Base-by-base conservation (phyloP, 2,888 invertebrate genomes). In the Epinotia ramella region DNA sequence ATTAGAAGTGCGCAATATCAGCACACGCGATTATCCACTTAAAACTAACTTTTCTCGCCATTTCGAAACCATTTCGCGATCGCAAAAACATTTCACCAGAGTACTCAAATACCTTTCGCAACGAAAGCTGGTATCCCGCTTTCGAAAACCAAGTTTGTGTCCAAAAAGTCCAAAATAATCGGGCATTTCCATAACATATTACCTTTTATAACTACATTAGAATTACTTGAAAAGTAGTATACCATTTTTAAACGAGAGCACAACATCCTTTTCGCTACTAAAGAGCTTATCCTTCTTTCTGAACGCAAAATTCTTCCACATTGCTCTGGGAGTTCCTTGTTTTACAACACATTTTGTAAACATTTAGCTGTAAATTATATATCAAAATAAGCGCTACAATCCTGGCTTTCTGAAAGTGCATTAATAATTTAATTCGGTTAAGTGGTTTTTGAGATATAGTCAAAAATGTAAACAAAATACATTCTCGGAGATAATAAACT, bases 121-220 rank as follows among this genome's bases (percentile, higher is more conserved):
- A 79, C 75, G 86, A 86, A 85, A 86, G 81, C 80, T 67, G 80
- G 80, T 76, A 83, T 84, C 81, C 80, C 84, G 80, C 88, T 88
- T 89, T 89, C 89, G 79, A 68, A 68, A 68, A 68, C 68, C 16
- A 20, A 44, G 44, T 20, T 57, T 44, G 20, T 11, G 2, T 59
- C 57, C 18, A n/a, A 59, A 68, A 59, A 57, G 68, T 44, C 40
- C 40, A 40, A 40, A 65, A 57, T 57, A 68, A 44, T 16, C 33
- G 40, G 0, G 11, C 44, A 20, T 46, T 20, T 24, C 13, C 3
- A 44, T 56, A 28, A 79, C 81, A 76, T 88, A 87, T 78, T 82
- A 79, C 86, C 76, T 86, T 87, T 83, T 77, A 16, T 5, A 40
- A 64, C 46, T 57, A 18, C 12, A 59, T 9, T 20, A 49, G 33